Base-by-base conservation (phyloP, 2,888 invertebrate species). In the Cataglyphis albicans region DNA sequence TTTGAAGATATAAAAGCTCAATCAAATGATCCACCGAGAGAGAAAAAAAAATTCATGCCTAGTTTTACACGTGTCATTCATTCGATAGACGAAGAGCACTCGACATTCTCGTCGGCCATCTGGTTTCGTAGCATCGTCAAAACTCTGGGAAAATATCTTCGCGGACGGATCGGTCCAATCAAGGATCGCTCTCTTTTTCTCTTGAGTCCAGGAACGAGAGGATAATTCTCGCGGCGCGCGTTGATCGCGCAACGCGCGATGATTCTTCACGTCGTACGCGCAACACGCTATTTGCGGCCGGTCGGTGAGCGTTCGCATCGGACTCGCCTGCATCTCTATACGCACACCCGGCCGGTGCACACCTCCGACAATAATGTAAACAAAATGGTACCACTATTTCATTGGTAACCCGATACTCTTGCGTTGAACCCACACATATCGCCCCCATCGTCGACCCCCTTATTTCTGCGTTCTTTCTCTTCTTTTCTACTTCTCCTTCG, bases 311-410 rank as follows among this genome's bases (percentile, higher is more conserved):
- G 86, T 73, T 64, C 73, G 73, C 68, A 70, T 59, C 67, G 84
- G 25, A 76, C 65, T 76, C 81, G 83, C 35, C 55, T 63, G 73
- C 63, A 63, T 72, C 84, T 86, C 85, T 86, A 89, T 87, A 86
- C 63, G 73, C 64, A 63, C 35, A 44, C 61, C 76, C 76, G 68
- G 80, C 32, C 83, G 41, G 84, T 57, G 59, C 90, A 91, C 92
- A 92, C 92, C 92, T 91, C 89, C 89, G 92, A 93, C 94, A 92
- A 93, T 94, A 94, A 93, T 94, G 94, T 94, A 93, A 94, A 94
- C 93, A 94, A 94, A 94, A 93, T 94, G 94, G 93, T 94, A 93
- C 94, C 94, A 93, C 92, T 94, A 94, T 93, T 94, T 94, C 94
- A 94, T 93, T 92, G 93, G 94, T 93, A 94, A 94, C 94, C 93